phyloP scores from a whole-genome alignment of 2,113 vertebrate species.

The Oncorhynchus nerka region DNA sequence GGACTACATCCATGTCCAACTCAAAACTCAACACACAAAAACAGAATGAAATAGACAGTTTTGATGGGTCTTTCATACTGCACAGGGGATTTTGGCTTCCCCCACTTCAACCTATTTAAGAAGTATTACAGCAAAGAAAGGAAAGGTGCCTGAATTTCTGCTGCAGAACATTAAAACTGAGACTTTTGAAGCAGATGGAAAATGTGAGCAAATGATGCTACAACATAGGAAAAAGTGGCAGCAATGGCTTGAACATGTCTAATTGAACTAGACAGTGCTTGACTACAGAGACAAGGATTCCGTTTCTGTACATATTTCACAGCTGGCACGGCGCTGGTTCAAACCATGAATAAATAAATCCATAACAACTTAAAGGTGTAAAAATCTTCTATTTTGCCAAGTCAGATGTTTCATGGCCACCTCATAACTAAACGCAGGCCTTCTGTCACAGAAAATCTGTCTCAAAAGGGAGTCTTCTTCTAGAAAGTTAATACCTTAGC shows the following conservation, averaged over 20 bases:
- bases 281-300: conserved; percentile 55
- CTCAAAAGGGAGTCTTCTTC: background rate
- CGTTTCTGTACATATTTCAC: conserved; percentile 51
- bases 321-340: conserved; percentile 34
- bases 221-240: conserved; percentile 58
- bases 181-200: conserved; percentile 65
- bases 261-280: conserved; percentile 65
- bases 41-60: too few relatives aligned
- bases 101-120: background rate
- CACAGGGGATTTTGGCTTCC: too few relatives aligned
- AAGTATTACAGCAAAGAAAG: conserved; percentile 21
- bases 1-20: background rate
- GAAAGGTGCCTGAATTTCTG: conserved; percentile 16
- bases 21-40: too few relatives aligned
- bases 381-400: conserved; percentile 14
- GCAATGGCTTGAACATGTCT: conserved; percentile 62
- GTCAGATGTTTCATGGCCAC: conserved; percentile 21
- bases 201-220: conserved; percentile 56
- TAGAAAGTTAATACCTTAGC: conserved; percentile 4
- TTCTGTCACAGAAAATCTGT: background rate
- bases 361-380: conserved; percentile 50
- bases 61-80: too few relatives aligned
- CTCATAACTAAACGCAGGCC: conserved; percentile 35
- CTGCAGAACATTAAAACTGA: conserved; percentile 36
- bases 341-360: conserved; percentile 53